Evolutionary conservation across 2,797 vertebrate species (phyloP), one percentile per base, ranked within the genome.

Genomic region (Muraenolepis orangiensis): DNA sequence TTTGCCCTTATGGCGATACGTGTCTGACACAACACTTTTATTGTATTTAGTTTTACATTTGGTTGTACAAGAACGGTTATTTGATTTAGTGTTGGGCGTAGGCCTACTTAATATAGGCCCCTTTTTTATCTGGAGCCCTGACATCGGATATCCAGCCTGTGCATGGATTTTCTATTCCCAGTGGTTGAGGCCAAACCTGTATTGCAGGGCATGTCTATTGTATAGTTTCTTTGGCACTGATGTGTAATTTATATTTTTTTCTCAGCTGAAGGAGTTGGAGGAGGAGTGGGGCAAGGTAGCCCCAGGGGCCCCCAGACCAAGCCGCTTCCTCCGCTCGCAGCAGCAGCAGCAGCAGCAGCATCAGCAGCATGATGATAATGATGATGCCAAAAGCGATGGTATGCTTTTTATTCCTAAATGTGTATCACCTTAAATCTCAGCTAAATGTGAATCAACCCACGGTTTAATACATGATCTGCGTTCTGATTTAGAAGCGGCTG

Each of bases 201-300:
- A 23, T 51, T 18, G 42, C 1, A 64, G 23, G 23, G n/a, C 57
- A 13, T 26, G 23, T 64, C 57, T 26, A 61, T n/a, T 34, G 32
- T 26, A 26, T 61, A 11, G 57, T 57, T 7, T 4, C 16, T 64
- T 10, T 64, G 57, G 57, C 20, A 16, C 51, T 20, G 20, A 23
- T n/a, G 51, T 57, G 57, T 12, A 0, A 64, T 26, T n/a, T 13
- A 8, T 79, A 34, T 76, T 76, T 81, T 13, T 73, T 28, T 7
- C 80, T 74, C 71, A 97, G 95, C 87, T 97, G 72, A 97, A 97
- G 91, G 95, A 97, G 70, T 81, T 96, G 80, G 95, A 96, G 87
- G 96, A 97, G 87, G 96, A 97, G 80, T 96, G 95, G 95, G 91
- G 94, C 42, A 96, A 95, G 89, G 81, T 96, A 51, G 93, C 95